Conservation (phyloP, 2,888 invertebrate genomes). For the Drosophila subquinaria region DNA sequence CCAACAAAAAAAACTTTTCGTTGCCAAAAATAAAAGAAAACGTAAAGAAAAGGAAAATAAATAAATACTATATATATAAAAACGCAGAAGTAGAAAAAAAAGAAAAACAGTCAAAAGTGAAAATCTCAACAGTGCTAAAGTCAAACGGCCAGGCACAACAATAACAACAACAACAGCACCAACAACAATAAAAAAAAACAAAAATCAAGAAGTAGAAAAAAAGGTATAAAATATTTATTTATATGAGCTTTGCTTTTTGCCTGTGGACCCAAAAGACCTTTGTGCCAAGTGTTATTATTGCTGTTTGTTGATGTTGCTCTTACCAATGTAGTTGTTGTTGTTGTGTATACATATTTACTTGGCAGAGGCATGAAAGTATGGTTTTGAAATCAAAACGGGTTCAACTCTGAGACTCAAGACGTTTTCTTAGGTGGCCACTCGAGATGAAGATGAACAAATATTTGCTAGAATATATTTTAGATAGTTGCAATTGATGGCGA, state of each 20-base stretch:
- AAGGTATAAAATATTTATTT: conserved; percentile 77
- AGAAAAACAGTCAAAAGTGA: conserved; percentile 63
- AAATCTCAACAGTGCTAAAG: conserved; percentile 76
- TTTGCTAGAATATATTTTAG: conserved; percentile 42
- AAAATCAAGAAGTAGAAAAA: conserved; percentile 33
- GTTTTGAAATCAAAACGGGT: conserved; percentile 67
- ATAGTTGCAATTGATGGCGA: conserved; percentile 32
- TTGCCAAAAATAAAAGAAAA: conserved; percentile 39
- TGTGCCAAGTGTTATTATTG: conserved; percentile 63
- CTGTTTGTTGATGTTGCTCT: conserved; percentile 35
- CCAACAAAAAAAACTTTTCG: conserved; percentile 57
- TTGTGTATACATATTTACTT: conserved; percentile 57
- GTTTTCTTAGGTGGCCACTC: conserved; percentile 20
- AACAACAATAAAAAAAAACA: conserved; percentile 3
- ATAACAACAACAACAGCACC: conserved; percentile 18
- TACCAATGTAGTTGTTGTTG: conserved; percentile 26
- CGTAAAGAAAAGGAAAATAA: conserved; percentile 37
- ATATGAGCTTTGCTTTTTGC: conserved; percentile 66
- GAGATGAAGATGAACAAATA: conserved; percentile 60
- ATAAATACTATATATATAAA: conserved; percentile 32
- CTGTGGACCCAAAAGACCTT: conserved; percentile 62
- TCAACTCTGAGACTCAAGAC: conserved; percentile 14
- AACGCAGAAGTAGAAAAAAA: conserved; percentile 15
- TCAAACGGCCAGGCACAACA: conserved; percentile 55
- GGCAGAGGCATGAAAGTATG: conserved; percentile 53